Evolutionary conservation across 2,113 vertebrate genomes (phyloP).

Genomic region (Mustelus asterias): DNA sequence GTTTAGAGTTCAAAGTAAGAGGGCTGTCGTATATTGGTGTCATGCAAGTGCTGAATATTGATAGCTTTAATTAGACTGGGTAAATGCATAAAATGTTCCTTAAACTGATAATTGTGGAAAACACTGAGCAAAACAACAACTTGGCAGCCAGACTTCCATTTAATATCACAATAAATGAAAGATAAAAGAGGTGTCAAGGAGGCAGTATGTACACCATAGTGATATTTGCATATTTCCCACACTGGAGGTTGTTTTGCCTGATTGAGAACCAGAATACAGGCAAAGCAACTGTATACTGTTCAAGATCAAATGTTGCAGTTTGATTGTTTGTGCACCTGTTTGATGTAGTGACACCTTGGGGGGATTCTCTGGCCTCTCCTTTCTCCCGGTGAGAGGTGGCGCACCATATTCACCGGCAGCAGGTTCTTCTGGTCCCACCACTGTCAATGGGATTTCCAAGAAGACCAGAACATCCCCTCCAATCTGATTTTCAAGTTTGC

Average conservation of each 20-base stretch:
- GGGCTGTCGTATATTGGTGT: neutral
- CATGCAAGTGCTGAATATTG: neutral
- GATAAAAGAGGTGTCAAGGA: neutral
- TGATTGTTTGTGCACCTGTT: neutral
- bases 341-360: neutral
- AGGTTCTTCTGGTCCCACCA: no score
- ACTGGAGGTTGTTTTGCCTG: neutral
- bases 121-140: neutral
- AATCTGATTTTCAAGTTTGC: no score
- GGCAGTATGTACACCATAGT: neutral
- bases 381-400: no score
- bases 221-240: neutral
- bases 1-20: neutral
- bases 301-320: neutral
- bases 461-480: no score
- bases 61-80: neutral
- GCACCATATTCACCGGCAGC: no score
- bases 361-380: no score
- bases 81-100: neutral
- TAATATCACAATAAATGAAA: neutral
- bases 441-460: no score
- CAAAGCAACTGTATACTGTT: neutral
- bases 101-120: neutral
- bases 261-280: neutral
- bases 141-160: neutral